Percentiles rank a stretch among this genome's conserved stretches.
These are phyloP conservation scores for Microdon myrmicae DNA, from an alignment of 2,888 invertebrate species.

Conservation along the genomic window DNA sequence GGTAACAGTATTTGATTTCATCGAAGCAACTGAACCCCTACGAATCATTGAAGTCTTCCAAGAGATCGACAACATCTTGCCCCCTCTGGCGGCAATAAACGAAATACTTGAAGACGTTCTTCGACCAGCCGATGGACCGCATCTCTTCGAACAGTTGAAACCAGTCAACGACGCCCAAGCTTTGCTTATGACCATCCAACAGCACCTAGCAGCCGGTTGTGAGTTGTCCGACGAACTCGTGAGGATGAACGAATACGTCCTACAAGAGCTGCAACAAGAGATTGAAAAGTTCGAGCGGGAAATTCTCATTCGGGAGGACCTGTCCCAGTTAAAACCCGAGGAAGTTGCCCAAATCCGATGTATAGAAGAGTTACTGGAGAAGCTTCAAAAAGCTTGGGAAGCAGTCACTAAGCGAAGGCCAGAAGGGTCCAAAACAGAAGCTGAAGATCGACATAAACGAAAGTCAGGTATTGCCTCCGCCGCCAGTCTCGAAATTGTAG, in stretches of 20 bases:
- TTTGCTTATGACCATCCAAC: constrained; percentile 58
- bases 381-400: constrained; percentile 55
- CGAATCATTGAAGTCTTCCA: constrained; percentile 63
- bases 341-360: constrained; percentile 57
- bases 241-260: constrained; percentile 55
- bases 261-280: constrained; percentile 56
- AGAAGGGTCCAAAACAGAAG: background rate
- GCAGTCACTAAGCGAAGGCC: constrained; percentile 21
- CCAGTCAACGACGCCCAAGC: constrained; percentile 56
- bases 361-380: constrained; percentile 57
- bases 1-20: constrained; percentile 61
- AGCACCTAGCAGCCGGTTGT: constrained; percentile 57
- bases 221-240: constrained; percentile 55
- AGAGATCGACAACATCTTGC: constrained; percentile 60
- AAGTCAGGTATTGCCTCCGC: constrained; percentile 5
- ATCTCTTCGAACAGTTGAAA: constrained; percentile 55
- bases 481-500: background rate
- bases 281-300: constrained; percentile 56
- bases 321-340: constrained; percentile 52
- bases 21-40: constrained; percentile 60
- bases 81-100: constrained; percentile 56
- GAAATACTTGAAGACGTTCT: constrained; percentile 18
- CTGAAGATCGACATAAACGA: constrained; percentile 18
- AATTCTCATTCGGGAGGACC: constrained; percentile 55
- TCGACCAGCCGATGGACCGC: constrained; percentile 14